Percentiles rank a stretch among this genome's conserved stretches.
Evolutionary conservation across 1,140 invertebrate genomes (phyloP).

Genomic region (Watersipora subatra): DNA sequence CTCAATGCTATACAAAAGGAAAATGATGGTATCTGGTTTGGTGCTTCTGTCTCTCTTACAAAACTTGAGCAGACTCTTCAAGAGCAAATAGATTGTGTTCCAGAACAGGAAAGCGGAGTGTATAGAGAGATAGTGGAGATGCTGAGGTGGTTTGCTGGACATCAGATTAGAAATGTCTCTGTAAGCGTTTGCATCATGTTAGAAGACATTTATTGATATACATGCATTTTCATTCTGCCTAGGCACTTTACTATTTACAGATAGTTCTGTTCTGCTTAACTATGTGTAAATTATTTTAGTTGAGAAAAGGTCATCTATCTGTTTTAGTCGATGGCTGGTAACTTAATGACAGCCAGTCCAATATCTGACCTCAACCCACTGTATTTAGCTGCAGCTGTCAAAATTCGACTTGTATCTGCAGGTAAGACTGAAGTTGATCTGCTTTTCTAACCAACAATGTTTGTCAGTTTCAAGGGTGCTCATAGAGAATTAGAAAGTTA

Average conservation of each 20-base stretch:
- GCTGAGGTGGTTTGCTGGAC: slow-evolving; percentile 84
- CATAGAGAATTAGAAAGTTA: too few species aligned
- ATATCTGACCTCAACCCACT: slow-evolving; percentile 91
- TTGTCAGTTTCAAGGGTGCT: too few species aligned
- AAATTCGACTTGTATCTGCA: slow-evolving; percentile 46
- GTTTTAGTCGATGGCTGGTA: slow-evolving; percentile 63
- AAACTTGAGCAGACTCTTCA: slow-evolving; percentile 54
- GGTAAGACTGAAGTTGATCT: too few species aligned
- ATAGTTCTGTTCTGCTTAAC: not conserved
- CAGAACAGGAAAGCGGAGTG: slow-evolving; percentile 51
- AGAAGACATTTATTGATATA: too few species aligned
- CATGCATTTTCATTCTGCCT: too few species aligned
- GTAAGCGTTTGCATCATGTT: slow-evolving; percentile 46
- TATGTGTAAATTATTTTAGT: not conserved
- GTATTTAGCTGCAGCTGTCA: slow-evolving; percentile 58
- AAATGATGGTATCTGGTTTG: slow-evolving; percentile 53
- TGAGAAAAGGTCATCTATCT: not conserved
- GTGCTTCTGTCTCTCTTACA: slow-evolving; percentile 62
- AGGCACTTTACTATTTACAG: too few species aligned
- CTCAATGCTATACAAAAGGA: slow-evolving; percentile 41
- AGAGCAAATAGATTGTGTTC: slow-evolving; percentile 41
- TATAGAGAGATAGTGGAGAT: slow-evolving; percentile 65
- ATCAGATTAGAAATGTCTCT: slow-evolving; percentile 73
- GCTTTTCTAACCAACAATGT: too few species aligned
- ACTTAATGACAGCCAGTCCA: slow-evolving; percentile 86